Evolutionary conservation across 2,888 invertebrate genomes (phyloP).

Genomic region (Rhamnusium bicolor): DNA sequence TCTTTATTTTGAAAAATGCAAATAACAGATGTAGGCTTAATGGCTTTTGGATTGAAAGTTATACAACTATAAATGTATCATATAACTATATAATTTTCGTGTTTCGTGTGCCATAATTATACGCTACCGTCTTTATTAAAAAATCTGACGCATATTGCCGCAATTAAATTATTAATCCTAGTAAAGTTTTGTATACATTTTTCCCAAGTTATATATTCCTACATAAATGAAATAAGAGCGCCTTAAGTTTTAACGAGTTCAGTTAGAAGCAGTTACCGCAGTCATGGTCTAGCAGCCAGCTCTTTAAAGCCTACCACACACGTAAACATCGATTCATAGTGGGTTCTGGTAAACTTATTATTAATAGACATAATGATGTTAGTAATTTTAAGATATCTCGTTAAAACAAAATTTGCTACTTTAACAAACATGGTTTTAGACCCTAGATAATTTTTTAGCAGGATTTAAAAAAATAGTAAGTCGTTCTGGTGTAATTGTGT

Average conservation of each 20-base stretch:
- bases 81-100: background rate
- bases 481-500: no score
- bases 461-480: no score
- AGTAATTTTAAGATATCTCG: no score
- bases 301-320: background rate
- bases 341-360: background rate
- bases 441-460: no score
- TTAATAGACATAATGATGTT: background rate
- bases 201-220: background rate
- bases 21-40: background rate
- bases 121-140: background rate
- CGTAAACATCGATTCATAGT: background rate
- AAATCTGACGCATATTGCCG: background rate
- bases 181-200: background rate
- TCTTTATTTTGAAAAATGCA: background rate
- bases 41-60: background rate
- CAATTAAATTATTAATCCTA: background rate
- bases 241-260: background rate
- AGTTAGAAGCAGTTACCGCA: background rate
- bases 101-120: background rate
- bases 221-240: background rate
- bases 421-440: no score
- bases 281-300: background rate
- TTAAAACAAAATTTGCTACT: no score
- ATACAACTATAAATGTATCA: background rate